Percentiles rank a stretch among this genome's conserved stretches.
Conservation (phyloP, 2,113 vertebrate species). For the cattle (Bos taurus) region DNA sequence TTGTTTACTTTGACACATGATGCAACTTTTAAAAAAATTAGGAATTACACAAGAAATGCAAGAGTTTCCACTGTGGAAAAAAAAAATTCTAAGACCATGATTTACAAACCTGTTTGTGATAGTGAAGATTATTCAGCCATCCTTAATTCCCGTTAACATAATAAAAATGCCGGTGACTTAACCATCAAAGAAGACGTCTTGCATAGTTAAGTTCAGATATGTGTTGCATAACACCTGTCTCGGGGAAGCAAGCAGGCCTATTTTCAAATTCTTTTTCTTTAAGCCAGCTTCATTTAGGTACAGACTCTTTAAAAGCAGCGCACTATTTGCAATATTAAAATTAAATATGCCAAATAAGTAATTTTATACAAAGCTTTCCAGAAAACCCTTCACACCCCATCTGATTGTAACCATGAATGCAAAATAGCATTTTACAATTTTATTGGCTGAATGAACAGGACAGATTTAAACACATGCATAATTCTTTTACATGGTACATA, state of each 20-base stretch:
- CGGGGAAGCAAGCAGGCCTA: neutral
- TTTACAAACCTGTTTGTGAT: neutral
- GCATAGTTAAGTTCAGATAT: neutral
- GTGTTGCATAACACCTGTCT: neutral
- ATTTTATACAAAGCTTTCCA: neutral
- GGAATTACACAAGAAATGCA: neutral
- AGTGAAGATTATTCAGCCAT: neutral
- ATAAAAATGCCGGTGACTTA: neutral
- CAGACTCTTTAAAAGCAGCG: neutral
- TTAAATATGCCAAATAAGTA: slow-evolving; percentile 22
- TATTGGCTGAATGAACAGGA: neutral
- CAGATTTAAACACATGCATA: neutral
- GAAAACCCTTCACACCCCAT: neutral
- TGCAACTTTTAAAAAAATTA: neutral
- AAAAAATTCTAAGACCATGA: neutral
- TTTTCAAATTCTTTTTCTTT: neutral
- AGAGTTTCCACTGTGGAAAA: neutral
- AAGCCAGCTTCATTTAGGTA: neutral
- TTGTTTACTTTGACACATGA: rapidly evolving
- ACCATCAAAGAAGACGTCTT: neutral
- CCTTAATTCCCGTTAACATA: neutral
- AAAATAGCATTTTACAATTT: slow-evolving; percentile 17
- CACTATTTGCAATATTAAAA: neutral
- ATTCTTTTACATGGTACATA: neutral
- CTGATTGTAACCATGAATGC: neutral